phyloP scores from a whole-genome alignment of 2,888 invertebrate genomes.

The Zygothrica quintamaculata region DNA sequence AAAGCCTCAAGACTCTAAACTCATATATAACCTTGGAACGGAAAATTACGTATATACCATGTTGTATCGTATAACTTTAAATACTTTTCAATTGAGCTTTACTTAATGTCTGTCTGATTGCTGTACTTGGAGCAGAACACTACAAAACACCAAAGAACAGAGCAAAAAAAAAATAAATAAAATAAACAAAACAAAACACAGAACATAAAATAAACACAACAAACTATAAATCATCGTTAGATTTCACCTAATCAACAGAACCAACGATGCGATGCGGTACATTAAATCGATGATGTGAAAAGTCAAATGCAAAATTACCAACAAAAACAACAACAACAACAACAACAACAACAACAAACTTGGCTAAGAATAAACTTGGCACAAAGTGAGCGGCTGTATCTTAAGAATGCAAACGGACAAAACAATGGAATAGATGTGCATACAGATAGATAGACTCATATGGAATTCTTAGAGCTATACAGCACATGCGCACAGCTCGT shows the following conservation, averaged over 20 bases:
- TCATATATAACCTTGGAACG: slow-evolving; percentile 63
- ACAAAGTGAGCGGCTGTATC: slow-evolving; percentile 4
- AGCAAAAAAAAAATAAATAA: too few relatives aligned
- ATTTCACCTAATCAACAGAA: slow-evolving; percentile 84
- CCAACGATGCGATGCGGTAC: slow-evolving; percentile 78
- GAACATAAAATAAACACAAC: slow-evolving; percentile 31
- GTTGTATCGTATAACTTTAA: slow-evolving; percentile 30
- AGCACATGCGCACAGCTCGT: slow-evolving; percentile 26
- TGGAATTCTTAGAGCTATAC: slow-evolving; percentile 12
- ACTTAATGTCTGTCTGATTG: slow-evolving; percentile 27
- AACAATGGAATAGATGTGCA: slow-evolving; percentile 51
- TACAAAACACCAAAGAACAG: slow-evolving; percentile 9
- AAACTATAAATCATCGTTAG: slow-evolving; percentile 55
- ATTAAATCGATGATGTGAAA: slow-evolving; percentile 81
- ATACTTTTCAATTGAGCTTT: slow-evolving; percentile 47
- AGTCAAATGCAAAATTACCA: slow-evolving; percentile 45
- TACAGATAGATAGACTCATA: slow-evolving; percentile 2
- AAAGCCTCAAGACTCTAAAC: slow-evolving; percentile 69
- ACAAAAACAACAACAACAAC: slow-evolving; percentile 20
- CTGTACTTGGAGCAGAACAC: slow-evolving; percentile 4
- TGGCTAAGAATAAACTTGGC: slow-evolving; percentile 2
- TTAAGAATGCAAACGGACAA: slow-evolving; percentile 60
- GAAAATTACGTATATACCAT: slow-evolving; percentile 54
- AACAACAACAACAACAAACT: too few relatives aligned
- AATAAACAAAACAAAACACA: slow-evolving; percentile 13